A percentile compares a stretch with the other conserved stretches of the same genome.
Evolutionary conservation across 2,113 vertebrate species (phyloP).

Genomic region (Thalassarche chlororhynchos): DNA sequence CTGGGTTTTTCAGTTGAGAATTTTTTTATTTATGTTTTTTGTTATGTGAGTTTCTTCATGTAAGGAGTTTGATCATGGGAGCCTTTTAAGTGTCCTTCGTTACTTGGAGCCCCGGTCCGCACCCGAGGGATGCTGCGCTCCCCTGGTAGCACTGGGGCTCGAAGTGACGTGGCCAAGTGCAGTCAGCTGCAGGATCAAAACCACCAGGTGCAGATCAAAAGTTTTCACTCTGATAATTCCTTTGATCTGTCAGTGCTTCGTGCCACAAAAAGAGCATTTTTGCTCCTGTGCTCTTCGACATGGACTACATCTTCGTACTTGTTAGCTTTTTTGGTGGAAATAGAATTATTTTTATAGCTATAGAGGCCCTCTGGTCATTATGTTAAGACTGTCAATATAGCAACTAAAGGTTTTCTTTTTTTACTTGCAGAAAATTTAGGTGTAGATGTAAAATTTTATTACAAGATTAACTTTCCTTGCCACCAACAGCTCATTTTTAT

Average conservation of each 20-base stretch:
- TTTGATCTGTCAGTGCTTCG: background rate
- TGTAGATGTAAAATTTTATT: background rate
- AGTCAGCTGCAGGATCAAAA: background rate
- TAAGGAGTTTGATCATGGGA: conserved; percentile 18
- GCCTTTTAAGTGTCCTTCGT: conserved; percentile 56
- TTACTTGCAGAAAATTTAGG: background rate
- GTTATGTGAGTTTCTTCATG: background rate
- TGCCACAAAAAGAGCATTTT: background rate
- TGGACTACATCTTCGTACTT: background rate
- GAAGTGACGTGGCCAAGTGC: background rate
- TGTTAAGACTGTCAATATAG: background rate
- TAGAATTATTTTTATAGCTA: background rate
- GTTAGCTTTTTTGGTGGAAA: background rate
- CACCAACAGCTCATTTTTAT: background rate
- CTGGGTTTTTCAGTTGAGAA: background rate
- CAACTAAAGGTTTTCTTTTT: background rate
- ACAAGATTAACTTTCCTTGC: background rate
- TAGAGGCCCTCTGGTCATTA: background rate
- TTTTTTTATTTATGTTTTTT: background rate
- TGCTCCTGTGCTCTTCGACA: background rate
- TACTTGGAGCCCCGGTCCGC: background rate
- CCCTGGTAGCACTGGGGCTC: background rate
- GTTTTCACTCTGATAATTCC: background rate
- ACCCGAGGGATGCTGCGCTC: fast-evolving
- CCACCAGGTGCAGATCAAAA: background rate